A percentile compares a stretch with the other conserved stretches of the same genome.
phyloP scores from a whole-genome alignment of 2,113 vertebrate genomes.

The Scomber scombrus region DNA sequence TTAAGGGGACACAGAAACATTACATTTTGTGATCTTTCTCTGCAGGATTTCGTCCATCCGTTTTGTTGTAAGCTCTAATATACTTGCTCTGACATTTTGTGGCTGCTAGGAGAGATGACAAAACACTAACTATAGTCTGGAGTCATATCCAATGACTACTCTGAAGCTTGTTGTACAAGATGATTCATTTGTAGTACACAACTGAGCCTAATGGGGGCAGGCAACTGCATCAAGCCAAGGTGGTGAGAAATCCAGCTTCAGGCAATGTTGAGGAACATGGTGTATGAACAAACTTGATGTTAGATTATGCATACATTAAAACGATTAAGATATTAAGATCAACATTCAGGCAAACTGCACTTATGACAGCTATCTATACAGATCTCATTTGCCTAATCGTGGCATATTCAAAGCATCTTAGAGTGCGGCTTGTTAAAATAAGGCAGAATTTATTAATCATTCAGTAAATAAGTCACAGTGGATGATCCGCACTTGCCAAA shows the following conservation, averaged over 20 bases:
- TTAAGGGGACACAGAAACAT: slow-evolving; percentile 10
- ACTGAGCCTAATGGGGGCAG: slow-evolving; percentile 74
- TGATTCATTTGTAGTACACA: slow-evolving; percentile 58
- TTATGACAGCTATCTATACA: slow-evolving; percentile 25
- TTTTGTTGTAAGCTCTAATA: neutral
- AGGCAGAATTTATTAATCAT: slow-evolving; percentile 48
- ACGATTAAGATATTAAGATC: slow-evolving; percentile 32
- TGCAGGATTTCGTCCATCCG: neutral
- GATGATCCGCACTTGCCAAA: slow-evolving; percentile 52
- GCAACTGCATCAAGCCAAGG: slow-evolving; percentile 54
- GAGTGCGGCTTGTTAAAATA: slow-evolving; percentile 22
- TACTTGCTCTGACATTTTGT: neutral
- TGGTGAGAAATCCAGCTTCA: slow-evolving; percentile 20
- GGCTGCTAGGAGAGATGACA: neutral
- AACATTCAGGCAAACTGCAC: neutral
- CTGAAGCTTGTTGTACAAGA: neutral
- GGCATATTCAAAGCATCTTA: slow-evolving; percentile 27
- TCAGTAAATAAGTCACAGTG: slow-evolving; percentile 55
- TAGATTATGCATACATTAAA: slow-evolving; percentile 47
- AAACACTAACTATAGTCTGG: slow-evolving; percentile 4
- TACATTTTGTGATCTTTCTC: neutral
- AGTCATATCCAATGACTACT: neutral
- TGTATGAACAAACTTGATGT: slow-evolving; percentile 32
- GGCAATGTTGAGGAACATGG: slow-evolving; percentile 28
- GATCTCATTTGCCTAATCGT: slow-evolving; percentile 42